Percentiles rank a stretch among this genome's conserved stretches.
phyloP scores from a whole-genome alignment of 1,140 invertebrate species.

The Megathymus violae region DNA sequence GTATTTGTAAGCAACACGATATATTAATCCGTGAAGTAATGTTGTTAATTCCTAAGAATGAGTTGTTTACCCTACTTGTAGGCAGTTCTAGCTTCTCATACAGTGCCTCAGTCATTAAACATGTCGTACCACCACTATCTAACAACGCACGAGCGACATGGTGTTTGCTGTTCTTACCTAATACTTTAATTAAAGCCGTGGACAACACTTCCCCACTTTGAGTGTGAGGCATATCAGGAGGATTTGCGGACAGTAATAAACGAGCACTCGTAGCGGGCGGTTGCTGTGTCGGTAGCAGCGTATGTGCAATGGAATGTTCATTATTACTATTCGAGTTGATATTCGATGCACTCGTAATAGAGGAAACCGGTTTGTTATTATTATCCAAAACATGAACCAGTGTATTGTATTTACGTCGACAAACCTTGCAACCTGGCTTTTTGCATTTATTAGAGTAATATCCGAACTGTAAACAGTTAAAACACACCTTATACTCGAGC shows the following conservation, averaged over 20 bases:
- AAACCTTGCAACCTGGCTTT: slow-evolving; percentile 21
- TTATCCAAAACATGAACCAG: slow-evolving; percentile 5
- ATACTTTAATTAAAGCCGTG: slow-evolving; percentile 39
- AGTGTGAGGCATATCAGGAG: background rate
- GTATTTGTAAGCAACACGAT: slow-evolving; percentile 40
- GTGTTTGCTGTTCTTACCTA: slow-evolving; percentile 32
- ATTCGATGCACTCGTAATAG: background rate
- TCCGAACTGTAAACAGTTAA: slow-evolving; percentile 24
- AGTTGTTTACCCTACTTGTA: slow-evolving; percentile 18
- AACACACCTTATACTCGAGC: slow-evolving; percentile 29
- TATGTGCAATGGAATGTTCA: background rate
- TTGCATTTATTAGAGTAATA: slow-evolving; percentile 31
- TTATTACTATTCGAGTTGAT: background rate
- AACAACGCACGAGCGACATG: slow-evolving; percentile 33
- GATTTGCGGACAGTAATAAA: background rate
- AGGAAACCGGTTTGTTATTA: background rate
- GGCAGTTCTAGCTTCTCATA: slow-evolving; percentile 38
- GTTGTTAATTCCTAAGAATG: slow-evolving; percentile 47
- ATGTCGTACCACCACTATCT: slow-evolving; percentile 39
- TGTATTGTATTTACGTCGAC: slow-evolving; percentile 24
- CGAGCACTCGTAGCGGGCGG: background rate
- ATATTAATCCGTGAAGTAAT: slow-evolving; percentile 30
- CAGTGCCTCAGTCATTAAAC: slow-evolving; percentile 36
- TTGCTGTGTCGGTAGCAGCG: background rate
- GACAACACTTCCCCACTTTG: slow-evolving; percentile 33